Percentiles rank a stretch among this genome's conserved stretches.
These are phyloP conservation scores for Plagodis pulveraria DNA, from an alignment of 2,888 invertebrate species.

Conservation along the genomic window DNA sequence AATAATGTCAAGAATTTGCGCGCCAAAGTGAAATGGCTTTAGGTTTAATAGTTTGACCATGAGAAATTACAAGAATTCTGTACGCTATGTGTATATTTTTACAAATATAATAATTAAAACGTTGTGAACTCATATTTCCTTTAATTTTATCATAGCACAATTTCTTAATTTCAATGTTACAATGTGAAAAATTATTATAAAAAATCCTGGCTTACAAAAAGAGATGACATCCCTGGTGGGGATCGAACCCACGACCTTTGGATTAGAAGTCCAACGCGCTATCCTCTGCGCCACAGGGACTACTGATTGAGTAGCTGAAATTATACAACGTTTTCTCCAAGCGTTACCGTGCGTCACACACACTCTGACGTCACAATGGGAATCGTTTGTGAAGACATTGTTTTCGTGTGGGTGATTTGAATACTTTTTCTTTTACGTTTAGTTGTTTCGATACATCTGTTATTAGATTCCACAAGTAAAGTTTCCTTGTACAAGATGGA, in stretches of 20 bases:
- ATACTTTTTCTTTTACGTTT: no score
- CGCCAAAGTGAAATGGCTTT: slow-evolving; percentile 23
- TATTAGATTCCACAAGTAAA: no score
- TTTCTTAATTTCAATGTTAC: slow-evolving; percentile 16
- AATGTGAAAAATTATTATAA: slow-evolving; percentile 2
- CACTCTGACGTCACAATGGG: slow-evolving; percentile 29
- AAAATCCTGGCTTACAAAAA: slow-evolving; percentile 1
- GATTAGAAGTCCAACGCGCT: slow-evolving; percentile 95
- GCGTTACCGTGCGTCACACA: slow-evolving; percentile 31
- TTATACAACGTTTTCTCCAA: slow-evolving; percentile 31
- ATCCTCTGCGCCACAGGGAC: slow-evolving; percentile 94
- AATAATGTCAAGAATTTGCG: slow-evolving; percentile 34
- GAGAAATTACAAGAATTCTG: no score
- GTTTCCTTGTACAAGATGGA: no score
- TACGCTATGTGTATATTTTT: no score
- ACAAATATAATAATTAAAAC: no score
- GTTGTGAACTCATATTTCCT: no score
- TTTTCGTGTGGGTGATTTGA: slow-evolving; percentile 18
- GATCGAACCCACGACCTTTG: slow-evolving; percentile 95
- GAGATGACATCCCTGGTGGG: slow-evolving; percentile 88
- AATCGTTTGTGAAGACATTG: slow-evolving; percentile 11
- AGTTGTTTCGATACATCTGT: no score
- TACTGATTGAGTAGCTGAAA: slow-evolving; percentile 42
- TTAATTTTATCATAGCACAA: not conserved
- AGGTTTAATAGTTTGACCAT: not conserved